These are phyloP conservation scores for Gopherus evgoodei DNA, from an alignment of 2,113 vertebrate species.

Conservation along the genomic window DNA sequence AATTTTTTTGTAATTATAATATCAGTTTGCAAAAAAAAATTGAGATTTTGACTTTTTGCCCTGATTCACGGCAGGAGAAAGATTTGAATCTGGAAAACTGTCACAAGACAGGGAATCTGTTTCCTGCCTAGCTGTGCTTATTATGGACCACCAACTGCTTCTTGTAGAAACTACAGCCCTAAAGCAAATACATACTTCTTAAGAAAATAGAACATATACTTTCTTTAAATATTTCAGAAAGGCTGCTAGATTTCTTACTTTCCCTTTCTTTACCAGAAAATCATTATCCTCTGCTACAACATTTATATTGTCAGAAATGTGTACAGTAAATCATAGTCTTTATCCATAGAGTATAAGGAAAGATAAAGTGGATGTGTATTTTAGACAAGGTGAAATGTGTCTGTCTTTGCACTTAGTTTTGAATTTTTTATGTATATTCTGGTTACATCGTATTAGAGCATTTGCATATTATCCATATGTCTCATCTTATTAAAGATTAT, in stretches of 20 bases:
- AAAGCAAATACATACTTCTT: not conserved
- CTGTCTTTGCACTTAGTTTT: constrained; percentile 58
- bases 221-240: not conserved
- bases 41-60: not conserved
- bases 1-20: not conserved
- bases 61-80: not conserved
- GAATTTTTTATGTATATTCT: constrained; percentile 64
- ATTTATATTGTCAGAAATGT: constrained; percentile 60
- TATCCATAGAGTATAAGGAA: constrained; percentile 43
- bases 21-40: not conserved
- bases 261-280: not conserved
- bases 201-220: not conserved
- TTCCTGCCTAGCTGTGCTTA: not conserved
- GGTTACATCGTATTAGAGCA: constrained; percentile 46
- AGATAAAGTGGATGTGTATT: constrained; percentile 46
- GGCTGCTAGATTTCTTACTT: not conserved
- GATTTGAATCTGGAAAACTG: not conserved
- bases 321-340: constrained; percentile 57
- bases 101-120: not conserved
- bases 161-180: not conserved
- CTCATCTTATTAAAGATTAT: constrained; percentile 41
- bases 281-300: constrained; percentile 57
- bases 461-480: constrained; percentile 43
- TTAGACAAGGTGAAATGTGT: constrained; percentile 64
- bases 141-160: not conserved